A percentile compares a stretch with the other conserved stretches of the same genome.
phyloP scores from a whole-genome alignment of 2,797 vertebrate species.

The Falco columbarius region DNA sequence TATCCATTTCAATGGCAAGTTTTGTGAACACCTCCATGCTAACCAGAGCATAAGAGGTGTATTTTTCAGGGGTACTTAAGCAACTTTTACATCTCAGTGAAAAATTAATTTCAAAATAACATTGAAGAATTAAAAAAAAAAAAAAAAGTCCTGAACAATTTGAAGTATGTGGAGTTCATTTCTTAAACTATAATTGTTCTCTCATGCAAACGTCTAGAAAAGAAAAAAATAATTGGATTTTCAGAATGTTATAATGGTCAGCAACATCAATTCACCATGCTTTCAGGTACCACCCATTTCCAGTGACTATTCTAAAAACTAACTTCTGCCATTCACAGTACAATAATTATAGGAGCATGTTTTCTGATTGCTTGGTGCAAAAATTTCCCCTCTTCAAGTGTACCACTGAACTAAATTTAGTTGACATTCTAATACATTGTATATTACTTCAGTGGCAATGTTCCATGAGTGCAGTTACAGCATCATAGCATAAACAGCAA shows the following conservation, averaged over 20 bases:
- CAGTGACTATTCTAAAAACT: neutral
- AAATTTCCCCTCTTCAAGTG: neutral
- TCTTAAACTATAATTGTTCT: neutral
- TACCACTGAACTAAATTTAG: neutral
- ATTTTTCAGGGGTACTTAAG: neutral
- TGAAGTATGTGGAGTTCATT: neutral
- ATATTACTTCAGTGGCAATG: neutral
- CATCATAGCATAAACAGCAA: neutral
- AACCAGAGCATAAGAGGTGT: neutral
- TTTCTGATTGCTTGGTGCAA: neutral
- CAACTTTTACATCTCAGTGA: neutral
- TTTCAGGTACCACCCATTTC: neutral
- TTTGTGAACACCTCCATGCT: neutral
- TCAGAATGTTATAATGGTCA: neutral
- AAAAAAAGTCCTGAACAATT: neutral
- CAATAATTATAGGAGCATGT: neutral
- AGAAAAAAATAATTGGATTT: neutral
- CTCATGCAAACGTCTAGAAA: neutral
- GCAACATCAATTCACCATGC: neutral
- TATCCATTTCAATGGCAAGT: neutral
- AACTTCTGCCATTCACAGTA: neutral
- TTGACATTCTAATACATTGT: neutral
- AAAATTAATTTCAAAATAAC: neutral
- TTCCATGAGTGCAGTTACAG: neutral
- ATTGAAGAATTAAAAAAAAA: neutral